Evolutionary conservation across 1,140 invertebrate species (phyloP).

Genomic region (Lithobius niger): DNA sequence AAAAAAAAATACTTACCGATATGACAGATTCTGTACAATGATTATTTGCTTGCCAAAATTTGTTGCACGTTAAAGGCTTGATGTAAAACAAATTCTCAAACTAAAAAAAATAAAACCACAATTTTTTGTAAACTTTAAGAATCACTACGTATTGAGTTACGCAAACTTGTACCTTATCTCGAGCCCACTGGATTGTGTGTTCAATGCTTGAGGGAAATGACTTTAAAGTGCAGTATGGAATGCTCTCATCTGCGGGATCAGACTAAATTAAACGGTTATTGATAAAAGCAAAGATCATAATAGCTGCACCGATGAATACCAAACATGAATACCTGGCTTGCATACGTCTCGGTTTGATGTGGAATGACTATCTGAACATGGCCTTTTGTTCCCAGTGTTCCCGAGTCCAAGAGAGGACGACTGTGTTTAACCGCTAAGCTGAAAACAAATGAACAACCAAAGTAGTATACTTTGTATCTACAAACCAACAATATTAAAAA

Average conservation of each 20-base stretch:
- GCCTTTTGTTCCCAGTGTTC: constrained; percentile 17
- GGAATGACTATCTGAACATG: constrained; percentile 20
- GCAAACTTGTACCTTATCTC: constrained; percentile 33
- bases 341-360: constrained; percentile 16
- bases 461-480: neutral
- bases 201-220: constrained; percentile 33
- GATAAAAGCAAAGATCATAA: too few species aligned
- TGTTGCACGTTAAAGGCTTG: too few species aligned
- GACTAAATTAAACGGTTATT: too few species aligned
- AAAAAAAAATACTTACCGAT: too few species aligned
- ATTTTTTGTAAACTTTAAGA: too few species aligned
- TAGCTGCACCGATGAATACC: too few species aligned
- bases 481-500: too few species aligned
- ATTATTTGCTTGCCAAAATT: too few species aligned
- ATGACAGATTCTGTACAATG: too few species aligned
- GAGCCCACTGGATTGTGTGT: constrained; percentile 33
- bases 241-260: constrained; percentile 31
- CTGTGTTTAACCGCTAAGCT: constrained; percentile 11
- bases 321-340: constrained; percentile 25
- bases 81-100: too few species aligned
- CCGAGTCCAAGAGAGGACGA: constrained; percentile 17
- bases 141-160: too few species aligned
- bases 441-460: constrained; percentile 4
- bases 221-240: constrained; percentile 34
- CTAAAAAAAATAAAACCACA: too few species aligned